Evolutionary conservation across 2,113 vertebrate genomes (phyloP), one percentile per base, ranked within the genome.

Genomic region (Oreochromis niloticus): DNA sequence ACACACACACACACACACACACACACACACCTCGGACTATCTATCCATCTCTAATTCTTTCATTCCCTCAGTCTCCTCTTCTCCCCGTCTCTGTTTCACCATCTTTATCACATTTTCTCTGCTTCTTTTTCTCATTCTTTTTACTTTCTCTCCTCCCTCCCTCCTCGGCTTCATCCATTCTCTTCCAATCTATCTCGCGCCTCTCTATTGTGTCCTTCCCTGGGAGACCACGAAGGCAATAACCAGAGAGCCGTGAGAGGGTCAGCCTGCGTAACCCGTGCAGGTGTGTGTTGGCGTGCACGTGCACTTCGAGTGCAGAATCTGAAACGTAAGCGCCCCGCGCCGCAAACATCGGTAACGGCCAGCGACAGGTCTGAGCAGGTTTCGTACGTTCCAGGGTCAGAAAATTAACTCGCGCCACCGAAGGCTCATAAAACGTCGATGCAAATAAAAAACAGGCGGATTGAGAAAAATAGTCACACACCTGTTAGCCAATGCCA

Each of bases 151-250:
- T 85, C 54, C 30, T 83, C 68, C 19, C 80, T 30, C 66, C 55
- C 48, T 78, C 80, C 63, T 48, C 73, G 11, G 16, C 79, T 88
- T 75, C 90, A 43, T 85, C 78, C 63, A 30, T 80, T 87, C 78
- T 87, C 52, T 79, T 90, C 73, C 89, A 80, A 83, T 92, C 83
- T 88, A 54, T 91, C 81, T 14, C 11, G 55, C 82, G 71, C 83
- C 68, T 88, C 86, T 90, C 91, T 87, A 81, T 86, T 86, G 87
- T 78, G 56, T 83, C 86, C 84, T 88, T 89, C 88, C 93, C 90
- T 85, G 48, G 75, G 92, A 93, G 95, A 94, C 87, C 93, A 91
- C 39, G 2, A 68, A 94, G 92, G 94, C 92, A 93, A 94, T 94
- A 95, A 94, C 86, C 90, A 89, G 84, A 89, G 84, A 92, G 88